Conservation (phyloP, 2,888 invertebrate genomes). For the Melangyna quadrimaculata region DNA sequence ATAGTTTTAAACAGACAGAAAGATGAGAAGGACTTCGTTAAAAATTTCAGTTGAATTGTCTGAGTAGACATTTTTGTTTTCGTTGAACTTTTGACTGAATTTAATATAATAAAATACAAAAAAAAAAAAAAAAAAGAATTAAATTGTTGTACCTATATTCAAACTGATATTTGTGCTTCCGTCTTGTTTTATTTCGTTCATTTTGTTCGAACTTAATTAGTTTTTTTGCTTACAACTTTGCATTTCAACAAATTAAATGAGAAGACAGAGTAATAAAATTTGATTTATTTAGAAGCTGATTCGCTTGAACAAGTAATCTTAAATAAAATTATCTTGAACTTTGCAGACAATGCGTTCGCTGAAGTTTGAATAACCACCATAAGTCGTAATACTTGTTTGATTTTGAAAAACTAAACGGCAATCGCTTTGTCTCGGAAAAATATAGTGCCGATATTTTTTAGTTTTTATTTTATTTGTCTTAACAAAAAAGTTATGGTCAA, state of each 20-base stretch:
- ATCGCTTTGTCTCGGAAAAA: too few relatives aligned
- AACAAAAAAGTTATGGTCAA: too few relatives aligned
- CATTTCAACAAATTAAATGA: not conserved
- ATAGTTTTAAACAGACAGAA: slow-evolving; percentile 45
- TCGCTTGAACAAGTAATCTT: not conserved
- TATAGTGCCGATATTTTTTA: too few relatives aligned
- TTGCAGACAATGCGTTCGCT: too few relatives aligned
- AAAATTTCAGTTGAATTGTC: slow-evolving; percentile 19
- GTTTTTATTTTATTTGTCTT: too few relatives aligned
- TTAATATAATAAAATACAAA: too few relatives aligned
- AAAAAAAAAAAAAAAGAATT: too few relatives aligned
- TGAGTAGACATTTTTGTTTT: not conserved
- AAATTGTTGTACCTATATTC: not conserved
- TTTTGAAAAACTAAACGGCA: too few relatives aligned
- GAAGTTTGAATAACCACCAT: too few relatives aligned
- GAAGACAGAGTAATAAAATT: not conserved
- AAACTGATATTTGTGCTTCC: not conserved
- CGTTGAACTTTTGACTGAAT: not conserved
- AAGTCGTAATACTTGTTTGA: too few relatives aligned
- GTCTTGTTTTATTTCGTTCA: not conserved
- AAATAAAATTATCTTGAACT: not conserved
- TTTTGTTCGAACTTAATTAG: not conserved
- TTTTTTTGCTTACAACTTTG: not conserved
- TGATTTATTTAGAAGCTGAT: not conserved
- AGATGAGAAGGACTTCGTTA: slow-evolving; percentile 31